Evolutionary conservation across 2,888 invertebrate genomes (phyloP), one percentile per base, ranked within the genome.

Genomic region (Xylophagus ater): DNA sequence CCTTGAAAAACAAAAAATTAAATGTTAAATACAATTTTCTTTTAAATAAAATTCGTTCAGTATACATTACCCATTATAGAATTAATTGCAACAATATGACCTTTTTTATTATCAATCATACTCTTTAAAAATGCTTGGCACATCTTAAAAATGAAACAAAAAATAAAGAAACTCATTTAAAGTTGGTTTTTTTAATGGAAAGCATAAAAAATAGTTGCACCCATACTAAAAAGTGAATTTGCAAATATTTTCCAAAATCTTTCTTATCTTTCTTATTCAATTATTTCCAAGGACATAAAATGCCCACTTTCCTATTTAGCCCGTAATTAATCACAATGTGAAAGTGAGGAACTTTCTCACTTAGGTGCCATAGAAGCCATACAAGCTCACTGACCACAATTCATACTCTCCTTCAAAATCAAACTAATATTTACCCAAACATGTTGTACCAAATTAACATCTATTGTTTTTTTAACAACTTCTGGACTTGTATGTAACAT

Each of bases 1-100:
- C 62, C 62, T 62, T 17, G 4, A 15, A 32, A 43, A 40, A 19
- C 14, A 41, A 39, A 15, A 28, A 9, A 2, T 12, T 31, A 24
- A 25, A 41, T 31, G 10, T 26, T 9, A 35, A 23, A 41, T 24
- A 19, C 7, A 2, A 19, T 21, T 12, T 3, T 20, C 23, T 21
- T 12, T 12, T 8, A 10, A 23, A 34, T 23, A 21, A 15, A 18
- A 2, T 10, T 6, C 13, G 41, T 24, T 29, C 21, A 6, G 25
- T 33, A 17, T 34, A n/a, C n/a, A n/a, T 45, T 47, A 54, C 66
- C 65, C 20, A 62, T 59, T 37, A 67, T 51, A 3, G 67, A 67
- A 2, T 66, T 61, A 7, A 67, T 60, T 9, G 65, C 65, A n/a
- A 67, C 62, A 45, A 68, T 59, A 45, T 67, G 67, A 3, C 68